These are phyloP conservation scores for Ictalurus punctatus DNA, from an alignment of 2,113 vertebrate species.

Conservation along the genomic window DNA sequence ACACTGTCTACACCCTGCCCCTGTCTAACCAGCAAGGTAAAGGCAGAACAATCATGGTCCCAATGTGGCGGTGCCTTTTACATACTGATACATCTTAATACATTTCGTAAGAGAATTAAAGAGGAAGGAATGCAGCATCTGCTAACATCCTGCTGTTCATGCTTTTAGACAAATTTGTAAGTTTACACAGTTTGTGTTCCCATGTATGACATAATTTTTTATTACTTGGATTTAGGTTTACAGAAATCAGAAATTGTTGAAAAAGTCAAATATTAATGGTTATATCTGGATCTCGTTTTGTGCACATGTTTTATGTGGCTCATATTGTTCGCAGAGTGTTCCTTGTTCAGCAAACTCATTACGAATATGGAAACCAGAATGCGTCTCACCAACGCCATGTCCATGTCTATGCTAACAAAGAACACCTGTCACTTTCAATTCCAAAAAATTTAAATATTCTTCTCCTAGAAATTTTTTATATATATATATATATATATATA, in stretches of 20 bases:
- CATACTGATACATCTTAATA: background rate
- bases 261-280: conserved; percentile 52
- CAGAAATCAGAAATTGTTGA: conserved; percentile 43
- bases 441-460: conserved; percentile 29
- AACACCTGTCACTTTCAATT: conserved; percentile 22
- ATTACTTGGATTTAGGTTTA: background rate
- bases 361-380: conserved; percentile 62
- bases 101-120: background rate
- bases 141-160: background rate
- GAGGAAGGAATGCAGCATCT: background rate
- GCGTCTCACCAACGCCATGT: conserved; percentile 37
- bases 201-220: conserved; percentile 1
- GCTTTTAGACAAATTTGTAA: background rate
- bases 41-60: background rate
- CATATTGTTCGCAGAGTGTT: conserved; percentile 58
- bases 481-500: too few relatives aligned
- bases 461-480: background rate
- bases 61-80: background rate
- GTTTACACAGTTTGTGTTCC: background rate
- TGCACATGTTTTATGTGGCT: conserved; percentile 44
- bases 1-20: conserved; percentile 75
- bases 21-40: conserved; percentile 78
- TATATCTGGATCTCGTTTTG: conserved; percentile 40
- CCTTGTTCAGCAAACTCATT: conserved; percentile 57
- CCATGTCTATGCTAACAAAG: conserved; percentile 43